Base-by-base conservation (phyloP, 2,888 invertebrate species). In the Cosmopolites sordidus region DNA sequence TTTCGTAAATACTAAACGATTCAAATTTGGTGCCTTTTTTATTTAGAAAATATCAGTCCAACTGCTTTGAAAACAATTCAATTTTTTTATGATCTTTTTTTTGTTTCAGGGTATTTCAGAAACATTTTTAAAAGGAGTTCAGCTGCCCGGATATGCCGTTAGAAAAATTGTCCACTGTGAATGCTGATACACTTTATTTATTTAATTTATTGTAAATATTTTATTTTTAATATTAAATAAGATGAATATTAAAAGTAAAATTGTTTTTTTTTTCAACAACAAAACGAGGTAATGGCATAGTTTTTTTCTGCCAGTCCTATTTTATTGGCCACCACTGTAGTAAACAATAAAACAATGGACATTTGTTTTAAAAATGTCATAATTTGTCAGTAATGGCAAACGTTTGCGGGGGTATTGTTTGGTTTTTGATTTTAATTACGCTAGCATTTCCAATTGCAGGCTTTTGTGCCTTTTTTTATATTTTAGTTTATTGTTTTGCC, bases 11-110 rank as follows among this genome's bases (percentile, higher is more conserved):
- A n/a, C n/a, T n/a, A n/a, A n/a, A n/a, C n/a, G n/a, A n/a, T n/a
- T n/a, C n/a, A n/a, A n/a, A n/a, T n/a, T n/a, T n/a, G n/a, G n/a
- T n/a, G n/a, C n/a, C n/a, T n/a, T n/a, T n/a, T n/a, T n/a, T n/a
- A n/a, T n/a, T n/a, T n/a, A n/a, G n/a, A n/a, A n/a, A n/a, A n/a
- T n/a, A n/a, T n/a, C n/a, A n/a, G n/a, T n/a, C n/a, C n/a, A n/a
- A n/a, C n/a, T n/a, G n/a, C n/a, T 83, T 72, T 84, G 84, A 65
- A 82, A 80, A 73, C 81, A 81, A 73, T 82, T 82, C 82, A n/a
- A n/a, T n/a, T n/a, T n/a, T n/a, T n/a, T n/a, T n/a, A n/a, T n/a
- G 17, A 12, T 17, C 6, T 9, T 48, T 47, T 39, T 47, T 22
- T 43, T 14, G 14, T 51, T 56, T 14, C 45, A 57, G 57, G 57